phyloP scores from a whole-genome alignment of 2,113 vertebrate species.

The Tachysurus vachellii region DNA sequence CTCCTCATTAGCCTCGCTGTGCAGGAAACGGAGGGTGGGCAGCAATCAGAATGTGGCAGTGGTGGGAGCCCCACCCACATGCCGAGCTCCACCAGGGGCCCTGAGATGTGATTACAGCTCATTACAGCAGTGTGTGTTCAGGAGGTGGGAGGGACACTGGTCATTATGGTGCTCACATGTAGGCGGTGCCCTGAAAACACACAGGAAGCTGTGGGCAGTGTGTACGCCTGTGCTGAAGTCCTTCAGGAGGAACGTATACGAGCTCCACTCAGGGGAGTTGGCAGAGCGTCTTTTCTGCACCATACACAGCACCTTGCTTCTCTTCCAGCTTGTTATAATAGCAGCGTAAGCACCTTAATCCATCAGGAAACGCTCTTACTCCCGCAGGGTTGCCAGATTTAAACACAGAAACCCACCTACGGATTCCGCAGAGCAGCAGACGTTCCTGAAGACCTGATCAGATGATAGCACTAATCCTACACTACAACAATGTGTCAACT shows the following conservation, averaged over 20 bases:
- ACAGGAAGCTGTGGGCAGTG: slow-evolving; percentile 54
- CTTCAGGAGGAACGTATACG: slow-evolving; percentile 49
- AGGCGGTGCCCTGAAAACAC: slow-evolving; percentile 54
- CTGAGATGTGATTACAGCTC: slow-evolving; percentile 56
- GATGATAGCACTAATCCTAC: not conserved
- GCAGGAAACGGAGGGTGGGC: slow-evolving; percentile 51
- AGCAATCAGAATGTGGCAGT: slow-evolving; percentile 54
- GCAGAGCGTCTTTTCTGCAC: slow-evolving; percentile 49
- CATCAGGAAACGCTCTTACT: not conserved
- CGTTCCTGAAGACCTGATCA: not conserved
- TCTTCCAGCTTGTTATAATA: slow-evolving; percentile 25
- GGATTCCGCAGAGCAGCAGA: not conserved
- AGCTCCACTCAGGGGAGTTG: slow-evolving; percentile 53
- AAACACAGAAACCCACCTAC: not conserved
- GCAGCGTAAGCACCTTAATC: slow-evolving; percentile 21
- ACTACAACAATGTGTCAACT: not conserved
- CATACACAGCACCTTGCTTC: slow-evolving; percentile 41
- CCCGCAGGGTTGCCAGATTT: not conserved
- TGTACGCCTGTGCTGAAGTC: slow-evolving; percentile 47
- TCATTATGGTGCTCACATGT: slow-evolving; percentile 55
- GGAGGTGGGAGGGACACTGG: slow-evolving; percentile 56
- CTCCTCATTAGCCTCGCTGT: slow-evolving; percentile 48
- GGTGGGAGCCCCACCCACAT: slow-evolving; percentile 52
- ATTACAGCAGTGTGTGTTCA: slow-evolving; percentile 53
- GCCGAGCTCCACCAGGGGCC: slow-evolving; percentile 50